These are phyloP conservation scores for Rhinella marina DNA, from an alignment of 2,797 vertebrate species.

Conservation along the genomic window DNA sequence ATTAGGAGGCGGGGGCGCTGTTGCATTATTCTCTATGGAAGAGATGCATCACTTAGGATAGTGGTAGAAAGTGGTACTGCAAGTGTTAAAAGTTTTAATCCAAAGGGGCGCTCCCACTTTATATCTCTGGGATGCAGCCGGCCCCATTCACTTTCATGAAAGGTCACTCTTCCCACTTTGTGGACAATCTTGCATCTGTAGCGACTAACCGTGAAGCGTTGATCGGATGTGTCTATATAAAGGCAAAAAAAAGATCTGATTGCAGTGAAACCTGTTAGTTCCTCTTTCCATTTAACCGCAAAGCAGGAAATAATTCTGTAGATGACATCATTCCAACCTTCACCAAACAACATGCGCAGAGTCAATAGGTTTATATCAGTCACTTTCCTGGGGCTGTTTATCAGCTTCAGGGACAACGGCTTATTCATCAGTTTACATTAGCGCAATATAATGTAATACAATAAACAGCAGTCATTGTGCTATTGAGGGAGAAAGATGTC, in stretches of 20 bases:
- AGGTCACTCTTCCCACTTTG: background rate
- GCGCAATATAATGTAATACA: too few species aligned
- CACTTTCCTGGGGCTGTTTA: background rate
- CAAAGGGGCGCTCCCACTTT: too few species aligned
- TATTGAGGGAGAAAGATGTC: too few species aligned
- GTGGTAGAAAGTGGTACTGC: background rate
- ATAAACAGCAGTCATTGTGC: too few species aligned
- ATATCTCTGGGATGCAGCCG: too few species aligned
- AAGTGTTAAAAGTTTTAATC: background rate
- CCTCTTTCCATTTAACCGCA: constrained; percentile 3
- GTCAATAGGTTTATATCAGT: background rate
- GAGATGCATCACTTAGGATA: background rate
- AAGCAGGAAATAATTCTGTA: background rate
- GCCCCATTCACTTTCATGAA: background rate
- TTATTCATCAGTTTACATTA: background rate
- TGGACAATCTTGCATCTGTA: background rate
- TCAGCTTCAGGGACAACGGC: background rate
- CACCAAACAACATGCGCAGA: background rate
- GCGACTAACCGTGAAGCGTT: background rate
- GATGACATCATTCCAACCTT: background rate
- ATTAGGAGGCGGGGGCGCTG: background rate
- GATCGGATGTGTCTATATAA: background rate
- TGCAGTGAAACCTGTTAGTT: background rate
- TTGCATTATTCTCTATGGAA: background rate
- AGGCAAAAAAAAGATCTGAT: background rate